Evolutionary conservation across 2,888 invertebrate genomes (phyloP), one percentile per base, ranked within the genome.

Genomic region (Amphipyra berbera): DNA sequence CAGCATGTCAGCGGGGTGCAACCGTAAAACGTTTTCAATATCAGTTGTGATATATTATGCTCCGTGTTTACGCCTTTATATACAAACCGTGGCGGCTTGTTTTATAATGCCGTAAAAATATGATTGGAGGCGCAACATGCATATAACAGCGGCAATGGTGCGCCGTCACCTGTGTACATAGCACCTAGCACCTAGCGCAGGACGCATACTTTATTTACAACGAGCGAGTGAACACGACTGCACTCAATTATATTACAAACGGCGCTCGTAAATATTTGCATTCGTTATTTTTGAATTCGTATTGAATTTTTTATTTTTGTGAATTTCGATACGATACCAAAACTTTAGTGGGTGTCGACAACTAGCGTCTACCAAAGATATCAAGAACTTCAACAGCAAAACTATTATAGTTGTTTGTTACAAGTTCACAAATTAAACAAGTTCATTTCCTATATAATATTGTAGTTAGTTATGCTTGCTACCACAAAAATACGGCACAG

Each of bases 81-180:
- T 37, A 8, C 9, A 10, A 10, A 21, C 21, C 21, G 21, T 21
- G 6, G 37, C 37, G 37, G 3, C 10, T 37, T 10, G 42, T 21
- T 46, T 38, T 40, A 55, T 40, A 48, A 15, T 13, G 13, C 37
- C 50, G 30, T 50, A 41, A 50, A 41, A 50, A 50, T 50, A 50
- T 50, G 13, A 49, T n/a, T n/a, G 47, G 15, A 13, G 37, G 21
- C 30, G 35, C 15, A 21, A 37, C 37, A 7, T n/a, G n/a, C n/a
- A n/a, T n/a, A 4, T 37, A 37, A 6, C 37, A 12, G 10, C 37
- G 37, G 10, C 37, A 10, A 8, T 37, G 10, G 10, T 10, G 9
- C 37, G 12, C 10, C 10, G 30, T 21, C 2, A 21, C 30, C 30
- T 7, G 6, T 30, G 6, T 6, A 30, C n/a, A n/a, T n/a, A n/a